phyloP scores from a whole-genome alignment of 2,797 vertebrate species.

The Tympanoctomys barrerae region DNA sequence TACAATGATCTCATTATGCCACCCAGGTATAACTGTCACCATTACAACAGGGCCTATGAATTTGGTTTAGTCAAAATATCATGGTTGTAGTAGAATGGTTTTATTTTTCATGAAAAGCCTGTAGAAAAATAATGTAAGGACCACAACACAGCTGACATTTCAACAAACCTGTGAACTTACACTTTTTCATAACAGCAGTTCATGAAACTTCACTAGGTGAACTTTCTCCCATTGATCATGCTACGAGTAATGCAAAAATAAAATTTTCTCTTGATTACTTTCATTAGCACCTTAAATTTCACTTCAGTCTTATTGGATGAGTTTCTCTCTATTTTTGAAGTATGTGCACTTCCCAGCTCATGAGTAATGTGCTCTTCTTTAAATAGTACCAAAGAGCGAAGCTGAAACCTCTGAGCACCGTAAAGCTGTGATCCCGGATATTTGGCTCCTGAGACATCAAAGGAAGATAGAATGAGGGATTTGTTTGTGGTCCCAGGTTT shows the following conservation, averaged over 20 bases:
- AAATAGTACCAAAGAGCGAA: background rate
- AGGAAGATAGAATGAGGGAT: constrained; percentile 13
- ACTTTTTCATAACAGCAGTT: background rate
- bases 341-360: background rate
- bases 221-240: background rate
- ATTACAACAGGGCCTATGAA: background rate
- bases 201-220: background rate
- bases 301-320: background rate
- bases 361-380: background rate
- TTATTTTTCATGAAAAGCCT: constrained; percentile 2
- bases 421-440: background rate
- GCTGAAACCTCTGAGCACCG: background rate
- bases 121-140: background rate
- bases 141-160: background rate
- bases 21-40: background rate
- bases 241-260: background rate
- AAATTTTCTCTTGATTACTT: constrained; percentile 34
- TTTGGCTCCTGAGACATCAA: background rate
- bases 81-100: constrained; percentile 15
- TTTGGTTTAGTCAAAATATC: constrained; percentile 31
- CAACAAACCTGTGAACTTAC: background rate
- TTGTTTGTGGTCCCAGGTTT: background rate
- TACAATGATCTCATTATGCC: background rate
- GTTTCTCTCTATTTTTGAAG: background rate
- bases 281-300: constrained; percentile 15